These are phyloP conservation scores for Drosophila buzzatii DNA, from an alignment of 2,888 invertebrate genomes.

Conservation along the genomic window DNA sequence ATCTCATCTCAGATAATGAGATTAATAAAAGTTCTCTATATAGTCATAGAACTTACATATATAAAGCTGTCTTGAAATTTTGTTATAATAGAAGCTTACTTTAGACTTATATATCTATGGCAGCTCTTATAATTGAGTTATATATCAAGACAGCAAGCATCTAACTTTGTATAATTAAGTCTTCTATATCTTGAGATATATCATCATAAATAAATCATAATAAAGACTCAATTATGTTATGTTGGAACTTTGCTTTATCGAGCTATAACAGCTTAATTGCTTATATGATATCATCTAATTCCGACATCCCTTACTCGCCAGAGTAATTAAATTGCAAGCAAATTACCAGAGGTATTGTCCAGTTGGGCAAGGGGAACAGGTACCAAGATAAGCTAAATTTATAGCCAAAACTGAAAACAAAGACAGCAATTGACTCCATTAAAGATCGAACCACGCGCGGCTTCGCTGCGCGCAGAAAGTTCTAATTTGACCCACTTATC, in stretches of 20 bases:
- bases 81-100: too few species aligned
- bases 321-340: background rate
- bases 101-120: too few species aligned
- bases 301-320: background rate
- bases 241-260: background rate
- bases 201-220: background rate
- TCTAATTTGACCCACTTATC: constrained; percentile 57
- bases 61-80: too few species aligned
- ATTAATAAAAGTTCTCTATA: too few species aligned
- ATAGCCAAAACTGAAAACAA: constrained; percentile 8
- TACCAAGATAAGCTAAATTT: constrained; percentile 6
- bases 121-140: too few species aligned
- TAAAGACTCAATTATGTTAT: background rate
- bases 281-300: background rate
- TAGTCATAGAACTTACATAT: too few species aligned
- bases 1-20: too few species aligned
- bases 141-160: too few species aligned
- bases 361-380: background rate
- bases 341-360: constrained; percentile 18
- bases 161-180: too few species aligned
- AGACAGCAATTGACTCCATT: constrained; percentile 4
- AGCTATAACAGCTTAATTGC: background rate
- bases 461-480: constrained; percentile 50
- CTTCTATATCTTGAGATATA: too few species aligned
- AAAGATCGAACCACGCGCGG: constrained; percentile 24